Percentiles rank a stretch among this genome's conserved stretches.
These are phyloP conservation scores for Ctenopoma multispine DNA, from an alignment of 2,797 vertebrate species.

Conservation along the genomic window DNA sequence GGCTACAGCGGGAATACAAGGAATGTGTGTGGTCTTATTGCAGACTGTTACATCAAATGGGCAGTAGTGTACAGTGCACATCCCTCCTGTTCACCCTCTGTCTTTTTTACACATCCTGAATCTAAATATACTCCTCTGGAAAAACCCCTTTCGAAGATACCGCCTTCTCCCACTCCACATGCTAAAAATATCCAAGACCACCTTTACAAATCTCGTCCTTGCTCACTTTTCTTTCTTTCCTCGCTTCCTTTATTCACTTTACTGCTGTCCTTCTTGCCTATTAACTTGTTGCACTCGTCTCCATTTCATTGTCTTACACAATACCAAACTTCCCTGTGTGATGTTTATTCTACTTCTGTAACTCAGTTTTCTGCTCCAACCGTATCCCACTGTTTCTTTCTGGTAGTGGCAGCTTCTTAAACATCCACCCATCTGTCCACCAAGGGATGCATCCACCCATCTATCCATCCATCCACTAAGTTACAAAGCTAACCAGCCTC, in stretches of 20 bases:
- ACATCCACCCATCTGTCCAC: conserved; percentile 2
- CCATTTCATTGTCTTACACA: conserved; percentile 37
- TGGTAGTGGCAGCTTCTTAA: conserved; percentile 8
- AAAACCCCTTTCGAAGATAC: conserved; percentile 83
- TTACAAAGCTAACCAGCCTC: conserved; percentile 19
- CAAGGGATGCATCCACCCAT: background rate
- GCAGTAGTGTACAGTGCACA: conserved; percentile 74
- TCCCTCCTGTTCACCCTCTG: conserved; percentile 77
- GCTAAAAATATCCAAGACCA: conserved; percentile 83
- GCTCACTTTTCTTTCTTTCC: conserved; percentile 19
- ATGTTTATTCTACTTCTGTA: background rate
- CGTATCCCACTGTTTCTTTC: background rate
- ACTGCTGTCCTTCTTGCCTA: conserved; percentile 27
- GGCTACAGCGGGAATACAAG: conserved; percentile 30
- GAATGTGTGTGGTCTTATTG: conserved; percentile 80
- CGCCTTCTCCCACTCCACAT: conserved; percentile 70
- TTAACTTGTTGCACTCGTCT: conserved; percentile 33
- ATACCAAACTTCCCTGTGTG: conserved; percentile 3
- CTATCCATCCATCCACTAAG: conserved; percentile 1
- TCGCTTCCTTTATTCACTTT: background rate
- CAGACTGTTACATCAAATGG: conserved; percentile 84
- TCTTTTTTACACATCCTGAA: conserved; percentile 74
- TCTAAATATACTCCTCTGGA: conserved; percentile 87
- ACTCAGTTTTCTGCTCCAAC: conserved; percentile 7
- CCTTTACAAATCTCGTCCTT: conserved; percentile 56